These are phyloP conservation scores for Drosophila repletoides DNA, from an alignment of 1,140 invertebrate species.

Conservation along the genomic window DNA sequence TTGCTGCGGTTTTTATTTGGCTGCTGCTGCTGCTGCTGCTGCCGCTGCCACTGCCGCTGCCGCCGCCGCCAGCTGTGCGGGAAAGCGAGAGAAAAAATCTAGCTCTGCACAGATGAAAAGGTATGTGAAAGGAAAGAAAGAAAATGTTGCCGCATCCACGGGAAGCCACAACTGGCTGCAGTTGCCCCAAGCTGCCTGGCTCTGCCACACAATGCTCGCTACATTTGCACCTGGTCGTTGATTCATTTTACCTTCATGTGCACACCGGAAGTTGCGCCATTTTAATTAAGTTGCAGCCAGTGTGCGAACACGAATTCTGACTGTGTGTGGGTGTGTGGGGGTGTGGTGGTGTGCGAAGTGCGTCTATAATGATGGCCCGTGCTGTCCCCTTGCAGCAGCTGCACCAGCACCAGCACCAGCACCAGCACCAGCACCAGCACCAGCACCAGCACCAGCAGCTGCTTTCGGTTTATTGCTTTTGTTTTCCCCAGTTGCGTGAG, in stretches of 20 bases:
- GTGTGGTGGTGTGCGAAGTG: constrained; percentile 4
- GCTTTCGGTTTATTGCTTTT: constrained; percentile 63
- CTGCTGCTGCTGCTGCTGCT: too few species aligned
- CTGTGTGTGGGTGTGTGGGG: background rate
- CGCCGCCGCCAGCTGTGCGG: constrained; percentile 11
- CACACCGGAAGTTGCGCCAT: constrained; percentile 53
- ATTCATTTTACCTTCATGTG: constrained; percentile 40
- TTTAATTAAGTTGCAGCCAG: constrained; percentile 70
- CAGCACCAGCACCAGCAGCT: constrained; percentile 14
- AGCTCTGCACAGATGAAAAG: constrained; percentile 16
- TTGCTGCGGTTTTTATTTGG: constrained; percentile 21
- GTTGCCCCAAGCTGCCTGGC: too few species aligned
- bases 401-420: background rate
- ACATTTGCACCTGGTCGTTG: constrained; percentile 58
- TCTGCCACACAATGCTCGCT: constrained; percentile 50
- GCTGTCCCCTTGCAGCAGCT: constrained; percentile 10
- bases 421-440: background rate
- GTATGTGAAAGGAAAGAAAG: background rate
- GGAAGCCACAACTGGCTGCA: constrained; percentile 4
- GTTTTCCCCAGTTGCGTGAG: constrained; percentile 51
- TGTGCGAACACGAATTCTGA: constrained; percentile 6
- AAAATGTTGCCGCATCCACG: background rate
- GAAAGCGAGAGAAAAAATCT: constrained; percentile 20
- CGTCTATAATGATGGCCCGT: constrained; percentile 35
- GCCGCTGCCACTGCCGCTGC: too few species aligned